Percentiles rank a stretch among this genome's conserved stretches.
Conservation (phyloP, 2,888 invertebrate genomes). For the Acleris laterana region DNA sequence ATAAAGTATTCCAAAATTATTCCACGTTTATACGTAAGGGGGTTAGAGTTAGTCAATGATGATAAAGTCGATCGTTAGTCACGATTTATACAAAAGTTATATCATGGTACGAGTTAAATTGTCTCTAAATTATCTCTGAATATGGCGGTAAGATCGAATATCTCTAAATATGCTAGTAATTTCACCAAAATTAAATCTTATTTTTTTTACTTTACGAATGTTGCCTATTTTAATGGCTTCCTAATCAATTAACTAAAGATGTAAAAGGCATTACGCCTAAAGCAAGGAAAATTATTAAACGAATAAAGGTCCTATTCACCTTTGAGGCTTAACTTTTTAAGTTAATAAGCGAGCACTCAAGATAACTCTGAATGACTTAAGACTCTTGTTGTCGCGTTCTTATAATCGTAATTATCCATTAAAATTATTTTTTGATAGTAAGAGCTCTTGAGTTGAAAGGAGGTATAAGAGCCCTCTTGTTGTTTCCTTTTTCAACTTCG, state of each 20-base stretch:
- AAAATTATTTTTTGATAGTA: conserved; percentile 6
- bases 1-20: too few species aligned
- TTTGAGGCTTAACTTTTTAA: conserved; percentile 3
- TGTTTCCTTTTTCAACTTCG: not conserved
- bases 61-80: too few species aligned
- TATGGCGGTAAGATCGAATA: too few species aligned
- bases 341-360: conserved; percentile 23
- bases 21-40: too few species aligned
- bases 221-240: not conserved
- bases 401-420: conserved; percentile 11
- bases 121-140: too few species aligned
- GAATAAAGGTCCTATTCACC: conserved; percentile 6
- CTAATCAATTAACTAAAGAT: not conserved
- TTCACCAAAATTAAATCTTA: too few species aligned
- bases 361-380: conserved; percentile 4
- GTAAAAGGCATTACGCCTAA: not conserved
- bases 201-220: too few species aligned
- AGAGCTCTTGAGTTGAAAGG: conserved; percentile 6
- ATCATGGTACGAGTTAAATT: too few species aligned
- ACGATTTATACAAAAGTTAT: too few species aligned
- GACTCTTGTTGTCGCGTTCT: conserved; percentile 1
- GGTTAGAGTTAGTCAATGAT: too few species aligned
- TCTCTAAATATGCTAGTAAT: too few species aligned
- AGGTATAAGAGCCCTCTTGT: not conserved
- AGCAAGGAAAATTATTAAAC: not conserved